phyloP scores from a whole-genome alignment of 2,113 vertebrate species.

The Morone chrysops region DNA sequence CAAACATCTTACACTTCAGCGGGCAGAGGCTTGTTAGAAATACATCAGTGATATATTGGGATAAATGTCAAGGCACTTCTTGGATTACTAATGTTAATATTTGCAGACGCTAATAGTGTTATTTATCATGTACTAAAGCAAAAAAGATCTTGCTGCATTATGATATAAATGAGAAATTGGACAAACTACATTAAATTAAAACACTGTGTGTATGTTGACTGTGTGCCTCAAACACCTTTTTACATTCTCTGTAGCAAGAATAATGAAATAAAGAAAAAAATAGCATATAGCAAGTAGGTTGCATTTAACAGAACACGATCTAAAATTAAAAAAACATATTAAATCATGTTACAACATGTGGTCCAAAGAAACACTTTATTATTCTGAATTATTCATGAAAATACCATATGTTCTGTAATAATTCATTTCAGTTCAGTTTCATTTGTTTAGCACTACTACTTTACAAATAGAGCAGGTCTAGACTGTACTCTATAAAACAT shows the following conservation, averaged over 20 bases:
- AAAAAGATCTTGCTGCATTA: not conserved
- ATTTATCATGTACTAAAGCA: not conserved
- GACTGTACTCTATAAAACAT: too few species aligned
- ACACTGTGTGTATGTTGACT: not conserved
- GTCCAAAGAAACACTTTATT: not conserved
- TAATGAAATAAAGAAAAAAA: not conserved
- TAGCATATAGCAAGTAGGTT: not conserved
- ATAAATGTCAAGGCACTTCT: not conserved
- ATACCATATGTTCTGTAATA: too few species aligned
- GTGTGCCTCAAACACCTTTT: too few species aligned
- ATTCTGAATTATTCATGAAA: not conserved
- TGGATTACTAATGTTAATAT: not conserved
- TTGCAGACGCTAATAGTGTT: not conserved
- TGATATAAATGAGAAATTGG: not conserved
- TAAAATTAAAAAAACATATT: not conserved
- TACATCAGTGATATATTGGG: not conserved
- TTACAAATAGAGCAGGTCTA: too few species aligned
- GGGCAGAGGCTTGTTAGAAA: slow-evolving; percentile 41
- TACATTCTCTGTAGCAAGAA: too few species aligned
- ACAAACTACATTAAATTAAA: not conserved
- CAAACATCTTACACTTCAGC: slow-evolving; percentile 30
- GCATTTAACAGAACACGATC: fast-evolving
- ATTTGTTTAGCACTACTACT: too few species aligned
- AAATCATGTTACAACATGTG: too few species aligned
- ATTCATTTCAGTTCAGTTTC: too few species aligned